Evolutionary conservation across 2,888 invertebrate species (phyloP).

Genomic region (Helobdella robusta): DNA sequence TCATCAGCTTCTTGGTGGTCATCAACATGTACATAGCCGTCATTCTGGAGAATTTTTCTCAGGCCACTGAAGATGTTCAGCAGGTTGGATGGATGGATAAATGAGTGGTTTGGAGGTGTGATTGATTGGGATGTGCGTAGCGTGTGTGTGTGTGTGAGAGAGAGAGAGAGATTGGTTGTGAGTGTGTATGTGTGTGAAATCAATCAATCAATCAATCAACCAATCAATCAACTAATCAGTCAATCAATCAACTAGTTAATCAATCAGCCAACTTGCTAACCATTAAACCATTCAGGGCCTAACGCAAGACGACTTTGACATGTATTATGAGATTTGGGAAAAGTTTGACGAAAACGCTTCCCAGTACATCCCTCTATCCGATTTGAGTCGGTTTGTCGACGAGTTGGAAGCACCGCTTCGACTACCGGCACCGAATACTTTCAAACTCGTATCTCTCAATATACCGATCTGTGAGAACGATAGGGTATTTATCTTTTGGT

Average conservation of each 20-base stretch:
- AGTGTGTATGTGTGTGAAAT: too few relatives aligned
- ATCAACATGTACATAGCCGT: slow-evolving; percentile 99
- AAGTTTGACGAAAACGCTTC: slow-evolving; percentile 96
- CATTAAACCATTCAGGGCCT: slow-evolving; percentile 51
- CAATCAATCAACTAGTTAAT: too few relatives aligned
- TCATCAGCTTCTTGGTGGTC: slow-evolving; percentile 94
- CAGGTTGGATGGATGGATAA: too few relatives aligned
- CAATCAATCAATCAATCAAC: too few relatives aligned
- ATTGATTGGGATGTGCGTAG: neutral
- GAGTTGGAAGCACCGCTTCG: slow-evolving; percentile 86
- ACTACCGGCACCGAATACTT: slow-evolving; percentile 90
- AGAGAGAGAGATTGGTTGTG: too few relatives aligned
- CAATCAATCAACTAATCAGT: too few relatives aligned
- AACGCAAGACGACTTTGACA: slow-evolving; percentile 96
- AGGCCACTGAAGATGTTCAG: slow-evolving; percentile 88
- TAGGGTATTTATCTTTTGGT: neutral
- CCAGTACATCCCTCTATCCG: slow-evolving; percentile 88
- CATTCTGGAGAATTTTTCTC: slow-evolving; percentile 96
- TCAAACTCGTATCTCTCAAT: slow-evolving; percentile 96
- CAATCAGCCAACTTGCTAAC: too few relatives aligned
- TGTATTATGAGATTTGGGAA: slow-evolving; percentile 99
- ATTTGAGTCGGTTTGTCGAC: slow-evolving; percentile 82
- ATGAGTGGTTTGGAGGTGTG: neutral
- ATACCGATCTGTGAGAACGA: slow-evolving; percentile 94
- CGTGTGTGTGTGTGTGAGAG: too few relatives aligned